These are phyloP conservation scores for Ypsolopha sequella DNA, from an alignment of 2,888 invertebrate species.

Conservation along the genomic window DNA sequence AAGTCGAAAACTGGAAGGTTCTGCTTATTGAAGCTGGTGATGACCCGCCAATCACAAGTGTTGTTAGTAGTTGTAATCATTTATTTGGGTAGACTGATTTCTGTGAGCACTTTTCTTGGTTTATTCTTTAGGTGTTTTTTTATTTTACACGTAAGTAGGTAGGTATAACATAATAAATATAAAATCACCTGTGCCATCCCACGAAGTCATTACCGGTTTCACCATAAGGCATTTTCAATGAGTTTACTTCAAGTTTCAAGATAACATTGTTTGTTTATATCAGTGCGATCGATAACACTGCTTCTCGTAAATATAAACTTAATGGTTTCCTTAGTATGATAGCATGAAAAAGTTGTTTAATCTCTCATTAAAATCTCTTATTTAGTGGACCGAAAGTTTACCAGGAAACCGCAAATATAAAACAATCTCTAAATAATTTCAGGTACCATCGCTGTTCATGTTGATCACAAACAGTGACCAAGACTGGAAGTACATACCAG, in stretches of 20 bases:
- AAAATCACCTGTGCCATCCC: no score
- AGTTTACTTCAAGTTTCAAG: no score
- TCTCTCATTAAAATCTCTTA: background rate
- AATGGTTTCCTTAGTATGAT: no score
- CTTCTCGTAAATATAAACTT: background rate
- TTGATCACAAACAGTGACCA: background rate
- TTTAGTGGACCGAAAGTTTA: background rate
- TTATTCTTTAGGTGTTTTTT: no score
- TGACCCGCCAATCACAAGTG: background rate
- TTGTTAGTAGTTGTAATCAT: background rate
- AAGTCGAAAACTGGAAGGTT: background rate
- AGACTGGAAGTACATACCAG: constrained; percentile 2
- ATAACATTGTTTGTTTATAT: background rate
- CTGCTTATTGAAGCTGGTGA: constrained; percentile 5
- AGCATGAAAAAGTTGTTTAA: background rate
- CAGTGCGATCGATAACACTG: background rate
- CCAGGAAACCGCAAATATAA: background rate
- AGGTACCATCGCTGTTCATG: background rate
- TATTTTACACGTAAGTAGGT: no score
- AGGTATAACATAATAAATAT: no score
- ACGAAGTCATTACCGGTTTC: no score
- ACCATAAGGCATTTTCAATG: no score
- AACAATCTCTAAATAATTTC: no score
- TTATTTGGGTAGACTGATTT: background rate
- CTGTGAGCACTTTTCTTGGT: background rate